Conservation (phyloP, 2,113 vertebrate species). For the Formicarius rufipectus region DNA sequence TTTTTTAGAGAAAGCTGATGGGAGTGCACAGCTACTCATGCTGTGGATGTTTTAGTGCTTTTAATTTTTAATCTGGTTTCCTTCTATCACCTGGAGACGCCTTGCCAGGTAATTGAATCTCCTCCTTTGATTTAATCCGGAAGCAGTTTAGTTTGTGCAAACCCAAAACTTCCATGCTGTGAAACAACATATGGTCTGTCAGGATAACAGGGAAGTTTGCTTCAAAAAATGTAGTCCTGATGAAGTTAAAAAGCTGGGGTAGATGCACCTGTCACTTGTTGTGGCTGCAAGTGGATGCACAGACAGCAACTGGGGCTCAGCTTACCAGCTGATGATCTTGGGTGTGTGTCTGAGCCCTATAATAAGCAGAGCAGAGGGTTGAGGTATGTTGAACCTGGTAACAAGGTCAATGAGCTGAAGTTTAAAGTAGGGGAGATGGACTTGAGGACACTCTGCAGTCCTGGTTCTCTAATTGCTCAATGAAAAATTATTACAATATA, state of each 20-base stretch:
- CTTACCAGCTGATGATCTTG: not conserved
- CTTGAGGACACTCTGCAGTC: not conserved
- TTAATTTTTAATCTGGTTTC: not conserved
- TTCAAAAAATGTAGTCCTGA: not conserved
- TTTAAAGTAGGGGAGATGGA: not conserved
- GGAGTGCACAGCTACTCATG: not conserved
- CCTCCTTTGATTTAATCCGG: not conserved
- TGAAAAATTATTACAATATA: not conserved
- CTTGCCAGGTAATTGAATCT: not conserved
- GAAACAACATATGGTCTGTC: not conserved
- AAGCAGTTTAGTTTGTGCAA: not conserved
- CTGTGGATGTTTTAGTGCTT: not conserved
- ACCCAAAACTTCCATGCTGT: not conserved
- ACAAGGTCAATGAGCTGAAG: not conserved
- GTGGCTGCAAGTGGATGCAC: not conserved
- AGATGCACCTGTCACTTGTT: slow-evolving; percentile 13
- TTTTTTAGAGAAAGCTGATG: not conserved
- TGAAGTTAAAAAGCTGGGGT: not conserved
- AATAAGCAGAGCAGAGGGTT: not conserved
- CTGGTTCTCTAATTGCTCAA: not conserved
- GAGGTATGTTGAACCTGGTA: not conserved
- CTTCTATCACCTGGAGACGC: not conserved
- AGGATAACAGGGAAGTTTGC: not conserved
- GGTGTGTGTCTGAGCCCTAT: not conserved
- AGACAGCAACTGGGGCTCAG: slow-evolving; percentile 24